Conservation (phyloP, 2,888 invertebrate genomes). For the Capitulum mitella region DNA sequence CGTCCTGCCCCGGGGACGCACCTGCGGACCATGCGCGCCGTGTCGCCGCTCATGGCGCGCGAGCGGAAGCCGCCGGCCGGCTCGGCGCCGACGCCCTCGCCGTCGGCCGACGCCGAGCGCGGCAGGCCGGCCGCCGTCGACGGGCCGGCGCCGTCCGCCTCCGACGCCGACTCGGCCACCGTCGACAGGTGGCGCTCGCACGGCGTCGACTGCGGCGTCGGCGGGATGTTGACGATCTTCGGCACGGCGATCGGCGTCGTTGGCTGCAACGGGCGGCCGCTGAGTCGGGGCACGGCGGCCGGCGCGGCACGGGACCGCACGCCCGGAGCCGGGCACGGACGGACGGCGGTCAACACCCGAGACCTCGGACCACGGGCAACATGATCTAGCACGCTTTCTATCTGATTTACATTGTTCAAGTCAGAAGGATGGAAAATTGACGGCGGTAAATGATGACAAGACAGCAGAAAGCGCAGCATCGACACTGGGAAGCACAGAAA, state of each 20-base stretch:
- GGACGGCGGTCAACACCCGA: too few relatives aligned
- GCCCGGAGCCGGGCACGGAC: too few relatives aligned
- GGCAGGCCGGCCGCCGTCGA: background rate
- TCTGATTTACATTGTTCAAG: too few relatives aligned
- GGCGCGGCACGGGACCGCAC: too few relatives aligned
- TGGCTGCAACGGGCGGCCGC: background rate
- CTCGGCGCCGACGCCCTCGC: background rate
- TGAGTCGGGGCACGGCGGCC: too few relatives aligned
- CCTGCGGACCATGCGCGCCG: constrained; percentile 15
- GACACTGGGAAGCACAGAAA: too few relatives aligned
- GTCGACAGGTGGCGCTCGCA: constrained; percentile 13
- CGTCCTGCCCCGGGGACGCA: background rate
- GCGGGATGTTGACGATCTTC: background rate
- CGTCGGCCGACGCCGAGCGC: constrained; percentile 14
- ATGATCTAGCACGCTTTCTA: too few relatives aligned
- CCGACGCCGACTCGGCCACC: constrained; percentile 15
- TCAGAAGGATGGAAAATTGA: too few relatives aligned
- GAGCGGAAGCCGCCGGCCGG: background rate
- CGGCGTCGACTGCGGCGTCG: constrained; percentile 17
- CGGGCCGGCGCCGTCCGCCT: background rate
- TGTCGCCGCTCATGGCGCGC: constrained; percentile 13
- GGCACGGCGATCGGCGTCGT: constrained; percentile 12
- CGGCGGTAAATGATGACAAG: too few relatives aligned
- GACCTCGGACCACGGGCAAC: too few relatives aligned
- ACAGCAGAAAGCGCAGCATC: too few relatives aligned